Evolutionary conservation across 2,113 vertebrate genomes (phyloP), one percentile per base, ranked within the genome.

Genomic region (Macroglossus sobrinus): DNA sequence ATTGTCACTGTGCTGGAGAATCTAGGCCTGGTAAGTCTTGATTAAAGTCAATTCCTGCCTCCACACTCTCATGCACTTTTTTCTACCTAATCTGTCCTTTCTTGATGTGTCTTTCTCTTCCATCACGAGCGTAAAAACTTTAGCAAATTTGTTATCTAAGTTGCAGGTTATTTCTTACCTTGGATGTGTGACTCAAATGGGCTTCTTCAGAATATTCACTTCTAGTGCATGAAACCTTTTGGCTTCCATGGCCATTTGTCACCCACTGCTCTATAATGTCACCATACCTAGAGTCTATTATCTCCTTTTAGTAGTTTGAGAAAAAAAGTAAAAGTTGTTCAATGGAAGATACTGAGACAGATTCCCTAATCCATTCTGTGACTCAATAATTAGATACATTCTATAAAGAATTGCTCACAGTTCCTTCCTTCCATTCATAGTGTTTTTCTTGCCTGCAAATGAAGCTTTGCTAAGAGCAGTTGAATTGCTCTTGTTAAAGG

Each of bases 161-260:
- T 22, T 89, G 5, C 96, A 97, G 2, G 40, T 91, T 30, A 92
- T 98, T 95, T 96, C 97, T 33, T 98, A 98, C 66, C 1, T 30
- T 33, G 97, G 50, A 81, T 98, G 98, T 53, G 3, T 98, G 47
- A 13, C 86, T 38, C 98, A 99, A 89, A 95, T 98, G 24, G 97
- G 96, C 13, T 72, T 94, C 3, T 95, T 98, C 24, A 98, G 98
- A 64, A 64, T 69, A 21, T 98, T 98, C 72, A 98, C 97, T 28
- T 97, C 98, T 43, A 97, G 96, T 86, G 98, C 99, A 89, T 98
- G 97, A 30, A 98, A 98, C 12, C 50, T 98, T 66, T 97, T 98
- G 82, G 98, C 97, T 75, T 94, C 98, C 21, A 98, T 98, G 98
- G 98, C 98, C 59, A 97, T 98, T 22, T 98, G 98, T 92, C 91